phyloP scores from a whole-genome alignment of 2,888 invertebrate genomes.

The Bugulina stolonifera region DNA sequence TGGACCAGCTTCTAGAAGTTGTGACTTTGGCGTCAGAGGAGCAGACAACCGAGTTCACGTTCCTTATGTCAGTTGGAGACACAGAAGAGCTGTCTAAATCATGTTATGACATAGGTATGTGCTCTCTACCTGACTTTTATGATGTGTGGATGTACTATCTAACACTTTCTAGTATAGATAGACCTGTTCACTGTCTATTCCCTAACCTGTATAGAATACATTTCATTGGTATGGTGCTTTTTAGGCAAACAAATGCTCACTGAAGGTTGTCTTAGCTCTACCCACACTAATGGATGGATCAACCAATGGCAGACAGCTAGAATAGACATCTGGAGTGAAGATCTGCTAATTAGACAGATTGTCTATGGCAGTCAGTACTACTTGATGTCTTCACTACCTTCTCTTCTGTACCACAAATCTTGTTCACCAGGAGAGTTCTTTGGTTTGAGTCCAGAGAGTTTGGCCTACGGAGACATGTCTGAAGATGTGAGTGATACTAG shows the following conservation, averaged over 20 bases:
- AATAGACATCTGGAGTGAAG: conserved; percentile 42
- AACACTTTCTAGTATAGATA: too few species aligned
- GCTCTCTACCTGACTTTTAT: background rate
- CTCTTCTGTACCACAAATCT: conserved; percentile 29
- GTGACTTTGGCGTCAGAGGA: conserved; percentile 29
- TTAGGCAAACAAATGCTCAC: too few species aligned
- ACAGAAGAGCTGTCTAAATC: conserved; percentile 31
- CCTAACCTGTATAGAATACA: too few species aligned
- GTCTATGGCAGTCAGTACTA: conserved; percentile 46
- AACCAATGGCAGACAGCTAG: conserved; percentile 42
- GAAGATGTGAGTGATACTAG: conserved; percentile 31
- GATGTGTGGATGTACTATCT: background rate
- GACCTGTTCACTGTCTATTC: too few species aligned
- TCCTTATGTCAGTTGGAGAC: conserved; percentile 37
- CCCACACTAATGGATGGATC: conserved; percentile 36
- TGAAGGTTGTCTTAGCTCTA: too few species aligned
- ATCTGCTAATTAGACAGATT: conserved; percentile 34
- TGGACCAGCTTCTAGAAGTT: conserved; percentile 32
- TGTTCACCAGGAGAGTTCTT: conserved; percentile 38
- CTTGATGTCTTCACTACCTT: conserved; percentile 44
- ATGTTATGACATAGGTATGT: conserved; percentile 33
- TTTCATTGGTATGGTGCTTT: too few species aligned
- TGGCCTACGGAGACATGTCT: conserved; percentile 41
- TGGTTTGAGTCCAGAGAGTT: conserved; percentile 48
- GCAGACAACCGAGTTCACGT: conserved; percentile 33